These are phyloP conservation scores for Paguma larvata DNA, from an alignment of 2,797 vertebrate species.

Conservation along the genomic window DNA sequence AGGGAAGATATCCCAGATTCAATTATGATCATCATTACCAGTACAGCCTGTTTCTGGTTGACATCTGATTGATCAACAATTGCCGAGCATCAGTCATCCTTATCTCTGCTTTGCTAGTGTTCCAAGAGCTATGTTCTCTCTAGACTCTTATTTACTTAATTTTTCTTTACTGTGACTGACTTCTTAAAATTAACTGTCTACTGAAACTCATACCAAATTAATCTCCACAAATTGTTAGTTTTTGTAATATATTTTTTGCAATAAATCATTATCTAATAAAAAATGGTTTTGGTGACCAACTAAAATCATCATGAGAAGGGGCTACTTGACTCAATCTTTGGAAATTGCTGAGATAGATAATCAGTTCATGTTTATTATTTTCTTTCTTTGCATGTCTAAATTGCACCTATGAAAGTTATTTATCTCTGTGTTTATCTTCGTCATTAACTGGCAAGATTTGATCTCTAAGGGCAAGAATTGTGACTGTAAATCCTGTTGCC, in stretches of 20 bases:
- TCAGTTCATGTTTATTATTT: slow-evolving; percentile 36
- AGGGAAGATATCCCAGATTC: neutral
- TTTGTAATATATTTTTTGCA: slow-evolving; percentile 58
- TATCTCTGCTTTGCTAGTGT: neutral
- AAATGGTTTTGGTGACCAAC: slow-evolving; percentile 3
- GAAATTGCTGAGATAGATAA: slow-evolving; percentile 50
- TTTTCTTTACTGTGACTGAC: slow-evolving; percentile 41
- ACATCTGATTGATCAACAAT: neutral
- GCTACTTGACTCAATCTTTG: slow-evolving; percentile 17
- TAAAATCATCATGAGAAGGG: slow-evolving; percentile 28
- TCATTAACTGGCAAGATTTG: slow-evolving; percentile 76
- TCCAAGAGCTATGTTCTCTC: neutral
- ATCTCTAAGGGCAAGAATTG: slow-evolving; percentile 63
- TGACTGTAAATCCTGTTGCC: slow-evolving; percentile 70
- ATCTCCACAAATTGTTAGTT: slow-evolving; percentile 52
- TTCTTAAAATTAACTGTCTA: slow-evolving; percentile 72
- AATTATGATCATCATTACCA: neutral
- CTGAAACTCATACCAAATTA: slow-evolving; percentile 63
- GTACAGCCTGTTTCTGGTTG: neutral
- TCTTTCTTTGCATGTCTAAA: slow-evolving; percentile 52
- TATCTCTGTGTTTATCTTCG: slow-evolving; percentile 71
- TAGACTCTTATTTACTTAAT: slow-evolving; percentile 1
- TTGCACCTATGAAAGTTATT: slow-evolving; percentile 69
- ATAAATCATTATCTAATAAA: slow-evolving; percentile 72
- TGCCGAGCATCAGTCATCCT: neutral